Base-by-base conservation (phyloP, 2,888 invertebrate genomes). In the Arge pagana region DNA sequence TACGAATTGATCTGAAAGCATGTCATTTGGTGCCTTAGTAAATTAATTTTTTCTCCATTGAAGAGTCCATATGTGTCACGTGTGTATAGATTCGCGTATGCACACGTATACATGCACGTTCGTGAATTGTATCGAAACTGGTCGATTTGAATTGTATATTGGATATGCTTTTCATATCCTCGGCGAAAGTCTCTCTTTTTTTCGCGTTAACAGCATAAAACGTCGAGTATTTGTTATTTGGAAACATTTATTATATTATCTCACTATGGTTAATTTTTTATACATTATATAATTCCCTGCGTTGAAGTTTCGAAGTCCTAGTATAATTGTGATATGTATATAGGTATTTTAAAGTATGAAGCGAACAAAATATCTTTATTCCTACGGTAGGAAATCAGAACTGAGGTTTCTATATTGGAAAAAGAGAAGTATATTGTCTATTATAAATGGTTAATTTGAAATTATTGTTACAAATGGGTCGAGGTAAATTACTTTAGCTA, bases 271-370 rank as follows among this genome's bases (percentile, higher is more conserved):
- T 37, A n/a, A 26, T 23, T 36, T 13, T 30, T 10, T 51, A 26
- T 26, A 37, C 23, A 35, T 43, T 45, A 52, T 19, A 30, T 28
- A 16, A 45, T 45, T 45, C 31, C 21, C 23, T 16, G 33, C 45
- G 33, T 45, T 37, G 15, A 36, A 37, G n/a, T 36, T 45, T 18
- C 23, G 42, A 54, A 58, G 55, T 58, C 52, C 57, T 58, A 59
- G 56, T 56, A 58, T 59, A 55, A 59, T 57, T 62, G 60, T 60
- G 60, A 62, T 62, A 62, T 62, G 61, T 62, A 60, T 56, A 60
- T 62, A 62, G 48, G 33, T 45, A 45, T 31, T 45, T 33, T 45
- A 40, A 24, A 24, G 16, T 33, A 23, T 45, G 11, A 45, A 45
- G n/a, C 28, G 13, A 39, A 21, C 8, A 15, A 33, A 23, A 33